These are phyloP conservation scores for Percopsis omiscomaycus DNA, from an alignment of 2,797 vertebrate genomes.

Conservation along the genomic window DNA sequence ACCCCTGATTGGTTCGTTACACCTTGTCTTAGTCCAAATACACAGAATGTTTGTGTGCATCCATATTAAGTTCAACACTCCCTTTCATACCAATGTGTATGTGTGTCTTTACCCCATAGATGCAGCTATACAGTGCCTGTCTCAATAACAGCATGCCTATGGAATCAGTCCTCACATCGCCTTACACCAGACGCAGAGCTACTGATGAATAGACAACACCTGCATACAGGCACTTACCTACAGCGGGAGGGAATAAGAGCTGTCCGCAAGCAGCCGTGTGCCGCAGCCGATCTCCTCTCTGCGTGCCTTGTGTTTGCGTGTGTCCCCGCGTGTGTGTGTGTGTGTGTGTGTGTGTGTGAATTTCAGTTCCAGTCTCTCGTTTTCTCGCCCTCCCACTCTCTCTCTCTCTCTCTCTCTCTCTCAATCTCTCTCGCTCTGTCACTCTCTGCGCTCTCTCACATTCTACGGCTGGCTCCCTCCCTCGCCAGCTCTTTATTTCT, in stretches of 20 bases:
- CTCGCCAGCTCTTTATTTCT: not conserved
- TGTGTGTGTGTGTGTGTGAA: conserved; percentile 43
- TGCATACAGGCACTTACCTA: conserved; percentile 6
- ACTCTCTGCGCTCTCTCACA: not conserved
- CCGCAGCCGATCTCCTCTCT: conserved; percentile 40
- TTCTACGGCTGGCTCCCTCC: no score
- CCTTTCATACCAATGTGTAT: conserved; percentile 1
- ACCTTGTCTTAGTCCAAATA: no score
- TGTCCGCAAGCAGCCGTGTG: conserved; percentile 22
- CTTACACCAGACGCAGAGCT: conserved; percentile 20
- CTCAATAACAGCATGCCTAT: conserved; percentile 30
- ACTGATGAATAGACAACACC: conserved; percentile 37
- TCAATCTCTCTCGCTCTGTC: conserved; percentile 49
- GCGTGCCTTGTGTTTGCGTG: conserved; percentile 24
- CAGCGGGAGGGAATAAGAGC: conserved; percentile 2
- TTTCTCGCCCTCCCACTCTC: conserved; percentile 10
- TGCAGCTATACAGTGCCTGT: conserved; percentile 27
- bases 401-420: conserved; percentile 38
- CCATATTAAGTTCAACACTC: conserved; percentile 5
- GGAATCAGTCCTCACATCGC: conserved; percentile 34
- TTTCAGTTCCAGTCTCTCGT: conserved; percentile 47
- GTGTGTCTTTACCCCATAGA: conserved; percentile 32
- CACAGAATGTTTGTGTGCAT: not conserved
- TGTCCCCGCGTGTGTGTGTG: conserved; percentile 47
- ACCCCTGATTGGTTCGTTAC: no score